A percentile compares a stretch with the other conserved stretches of the same genome.
These are phyloP conservation scores for Galeopsomyia nigrocyanea DNA, from an alignment of 2,888 invertebrate genomes.

Conservation along the genomic window DNA sequence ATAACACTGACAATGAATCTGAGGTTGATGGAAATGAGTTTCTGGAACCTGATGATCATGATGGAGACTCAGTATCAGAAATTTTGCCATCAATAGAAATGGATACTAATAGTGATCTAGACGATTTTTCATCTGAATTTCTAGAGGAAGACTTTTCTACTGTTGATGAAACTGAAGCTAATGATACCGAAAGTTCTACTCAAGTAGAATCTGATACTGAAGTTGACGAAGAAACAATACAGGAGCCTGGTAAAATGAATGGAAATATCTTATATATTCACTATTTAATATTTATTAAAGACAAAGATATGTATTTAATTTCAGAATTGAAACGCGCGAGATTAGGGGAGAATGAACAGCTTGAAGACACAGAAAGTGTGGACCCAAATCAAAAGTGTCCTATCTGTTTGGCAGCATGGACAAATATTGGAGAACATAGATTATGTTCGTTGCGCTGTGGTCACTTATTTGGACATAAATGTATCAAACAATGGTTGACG, in stretches of 20 bases:
- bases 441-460: conserved; percentile 90
- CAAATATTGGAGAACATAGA: conserved; percentile 87
- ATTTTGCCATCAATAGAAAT: conserved; percentile 11
- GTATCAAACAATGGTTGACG: conserved; percentile 83
- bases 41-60: conserved; percentile 1
- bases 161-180: conserved; percentile 6
- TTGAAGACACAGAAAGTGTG: conserved; percentile 15
- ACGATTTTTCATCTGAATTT: conserved; percentile 8
- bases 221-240: conserved; percentile 1
- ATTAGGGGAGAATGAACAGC: conserved; percentile 11
- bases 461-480: conserved; percentile 89
- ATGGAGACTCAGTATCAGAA: conserved; percentile 15
- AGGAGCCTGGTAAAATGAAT: conserved; percentile 10
- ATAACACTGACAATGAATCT: conserved; percentile 16
- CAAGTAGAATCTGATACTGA: conserved; percentile 17
- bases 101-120: conserved; percentile 27
- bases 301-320: conserved; percentile 26
- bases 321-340: conserved; percentile 21
- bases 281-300: neutral
- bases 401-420: conserved; percentile 92
- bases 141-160: conserved; percentile 5
- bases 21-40: neutral
- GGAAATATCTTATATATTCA: neutral
- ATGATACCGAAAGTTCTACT: neutral
- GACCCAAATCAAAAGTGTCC: conserved; percentile 73